A percentile compares a stretch with the other conserved stretches of the same genome.
Evolutionary conservation across 1,140 invertebrate species (phyloP).

Genomic region (Tachypleus tridentatus): DNA sequence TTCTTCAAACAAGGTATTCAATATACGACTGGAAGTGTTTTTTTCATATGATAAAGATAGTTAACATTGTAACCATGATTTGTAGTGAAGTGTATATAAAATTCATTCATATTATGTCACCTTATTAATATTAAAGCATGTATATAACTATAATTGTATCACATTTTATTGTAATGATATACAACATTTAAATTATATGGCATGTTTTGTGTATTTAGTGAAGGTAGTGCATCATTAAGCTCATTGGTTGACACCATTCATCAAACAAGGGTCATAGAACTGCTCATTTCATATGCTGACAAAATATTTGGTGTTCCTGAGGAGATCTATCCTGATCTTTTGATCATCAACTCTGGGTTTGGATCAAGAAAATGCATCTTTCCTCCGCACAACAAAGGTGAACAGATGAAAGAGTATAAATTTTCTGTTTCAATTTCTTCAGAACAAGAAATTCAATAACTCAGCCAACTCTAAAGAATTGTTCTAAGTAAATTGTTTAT

Average conservation of each 20-base stretch:
- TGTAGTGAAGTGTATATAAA: too few species aligned
- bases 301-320: constrained; percentile 26
- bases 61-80: too few species aligned
- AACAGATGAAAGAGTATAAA: neutral
- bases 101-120: too few species aligned
- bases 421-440: neutral
- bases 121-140: too few species aligned
- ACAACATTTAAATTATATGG: constrained; percentile 1
- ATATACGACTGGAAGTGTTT: neutral
- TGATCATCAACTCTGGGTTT: too few species aligned
- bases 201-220: constrained; percentile 21
- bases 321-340: too few species aligned
- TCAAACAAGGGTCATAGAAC: constrained; percentile 43
- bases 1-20: constrained; percentile 40
- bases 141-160: too few species aligned
- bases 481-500: too few species aligned
- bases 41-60: neutral
- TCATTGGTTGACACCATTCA: constrained; percentile 45
- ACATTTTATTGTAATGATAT: too few species aligned
- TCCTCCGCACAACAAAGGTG: neutral
- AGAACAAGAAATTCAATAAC: neutral
- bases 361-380: too few species aligned
- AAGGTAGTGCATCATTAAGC: constrained; percentile 40
- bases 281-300: constrained; percentile 39
- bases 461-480: too few species aligned